Base-by-base conservation (phyloP, 2,888 invertebrate genomes). In the Oscheius onirici region DNA sequence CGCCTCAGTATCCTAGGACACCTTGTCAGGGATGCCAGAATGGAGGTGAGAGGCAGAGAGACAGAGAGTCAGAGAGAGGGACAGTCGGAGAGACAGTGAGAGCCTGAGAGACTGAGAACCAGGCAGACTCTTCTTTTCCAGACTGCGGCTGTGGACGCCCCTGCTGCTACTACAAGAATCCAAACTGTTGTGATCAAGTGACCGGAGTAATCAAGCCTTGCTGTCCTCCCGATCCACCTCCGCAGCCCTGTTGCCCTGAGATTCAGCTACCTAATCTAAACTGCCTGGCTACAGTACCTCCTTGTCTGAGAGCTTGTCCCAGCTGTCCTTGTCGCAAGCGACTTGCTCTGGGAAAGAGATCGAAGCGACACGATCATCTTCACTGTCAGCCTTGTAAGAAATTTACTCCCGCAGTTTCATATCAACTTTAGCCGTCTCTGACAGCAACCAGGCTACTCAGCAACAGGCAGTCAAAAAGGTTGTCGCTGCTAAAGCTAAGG, bases 81-180 rank as follows among this genome's bases (percentile, higher is more conserved):
- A 41, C 8, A 41, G 80, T 60, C 76, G 73, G 22, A 74, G 73
- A 65, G 80, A 78, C 41, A 69, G 72, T 72, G 11, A n/a, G 28
- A 6, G 17, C n/a, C 5, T 20, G 58, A 44, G 40, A 58, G 28
- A 58, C 13, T 40, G 28, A 46, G 46, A 46, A 13, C 3, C n/a
- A 46, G 1, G 13, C 8, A 22, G 22, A 22, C 13, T 28, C 8
- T 34, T 34, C 0, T 3, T 44, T 26, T 79, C 40, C 34, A 80
- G 84, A 79, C 54, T 83, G 83, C 58, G 79, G 79, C 34, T 84
- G 84, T 67, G 83, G 84, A 28, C 67, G 82, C 17, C 84, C 84
- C 13, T 84, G 84, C 65, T 84, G 84, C 65, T 84, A 82, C 72
- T 83, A 83, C 72, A 78, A 79, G 58, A 82, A 84, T 46, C 80